phyloP scores from a whole-genome alignment of 2,113 vertebrate genomes.

The Polypterus bichir region DNA sequence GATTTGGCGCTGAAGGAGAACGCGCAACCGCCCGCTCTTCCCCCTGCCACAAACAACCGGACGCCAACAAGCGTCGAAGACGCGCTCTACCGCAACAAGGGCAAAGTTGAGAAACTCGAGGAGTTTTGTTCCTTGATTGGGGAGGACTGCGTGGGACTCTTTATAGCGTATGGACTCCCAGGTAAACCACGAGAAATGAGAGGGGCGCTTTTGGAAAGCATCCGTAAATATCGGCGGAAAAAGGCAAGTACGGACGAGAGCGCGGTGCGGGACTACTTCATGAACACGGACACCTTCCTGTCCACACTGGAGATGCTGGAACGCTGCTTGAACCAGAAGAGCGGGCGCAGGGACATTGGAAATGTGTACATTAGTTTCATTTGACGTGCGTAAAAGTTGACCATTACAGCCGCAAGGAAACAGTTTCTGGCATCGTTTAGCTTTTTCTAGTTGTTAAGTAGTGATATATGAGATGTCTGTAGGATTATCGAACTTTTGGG shows the following conservation, averaged over 20 bases:
- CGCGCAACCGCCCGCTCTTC: not conserved
- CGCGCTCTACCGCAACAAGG: constrained; percentile 4
- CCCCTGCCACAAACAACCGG: not conserved
- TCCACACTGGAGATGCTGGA: constrained; percentile 30
- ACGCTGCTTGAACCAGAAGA: constrained; percentile 24
- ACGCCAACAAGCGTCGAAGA: constrained; percentile 6
- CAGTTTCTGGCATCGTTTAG: too few species aligned
- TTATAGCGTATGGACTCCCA: constrained; percentile 28
- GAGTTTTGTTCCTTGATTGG: constrained; percentile 39
- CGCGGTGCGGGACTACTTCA: constrained; percentile 20
- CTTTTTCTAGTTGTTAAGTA: too few species aligned
- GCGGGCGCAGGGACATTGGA: constrained; percentile 17
- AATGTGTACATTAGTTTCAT: constrained; percentile 29
- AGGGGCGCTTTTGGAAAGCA: constrained; percentile 33
- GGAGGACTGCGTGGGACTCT: constrained; percentile 34
- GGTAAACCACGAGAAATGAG: constrained; percentile 35
- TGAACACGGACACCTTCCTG: constrained; percentile 26
- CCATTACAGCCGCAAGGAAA: too few species aligned
- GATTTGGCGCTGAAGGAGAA: constrained; percentile 2
- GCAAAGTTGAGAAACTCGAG: constrained; percentile 29
- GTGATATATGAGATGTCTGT: too few species aligned
- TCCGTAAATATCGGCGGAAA: constrained; percentile 19
- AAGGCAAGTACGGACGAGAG: constrained; percentile 8
- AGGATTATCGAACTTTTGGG: too few species aligned
- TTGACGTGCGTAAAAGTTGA: constrained; percentile 9